A percentile compares a stretch with the other conserved stretches of the same genome.
Evolutionary conservation across 2,797 vertebrate genomes (phyloP).

Genomic region (Mormyrus proboscirostris): DNA sequence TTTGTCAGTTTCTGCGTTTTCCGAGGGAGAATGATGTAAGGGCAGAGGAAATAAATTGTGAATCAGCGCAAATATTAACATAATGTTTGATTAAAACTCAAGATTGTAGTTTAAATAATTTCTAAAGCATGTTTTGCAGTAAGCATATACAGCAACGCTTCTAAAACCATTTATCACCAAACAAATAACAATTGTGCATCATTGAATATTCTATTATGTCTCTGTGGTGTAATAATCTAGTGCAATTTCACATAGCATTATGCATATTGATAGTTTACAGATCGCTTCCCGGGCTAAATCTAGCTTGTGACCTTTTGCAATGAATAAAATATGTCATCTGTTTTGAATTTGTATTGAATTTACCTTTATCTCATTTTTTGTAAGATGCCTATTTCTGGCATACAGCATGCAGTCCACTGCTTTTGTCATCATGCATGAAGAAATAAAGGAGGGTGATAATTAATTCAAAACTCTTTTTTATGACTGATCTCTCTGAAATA

Average conservation of each 20-base stretch:
- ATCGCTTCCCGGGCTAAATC: not conserved
- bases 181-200: not conserved
- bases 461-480: not conserved
- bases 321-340: conserved; percentile 1
- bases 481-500: not conserved
- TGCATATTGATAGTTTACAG: not conserved
- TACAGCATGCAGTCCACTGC: not conserved
- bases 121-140: not conserved
- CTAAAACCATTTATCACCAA: not conserved
- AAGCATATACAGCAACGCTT: not conserved
- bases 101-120: not conserved
- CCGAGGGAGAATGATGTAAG: not conserved
- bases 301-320: conserved; percentile 13
- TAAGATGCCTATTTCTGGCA: not conserved
- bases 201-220: not conserved
- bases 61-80: not conserved
- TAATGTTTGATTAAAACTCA: not conserved
- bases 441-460: not conserved
- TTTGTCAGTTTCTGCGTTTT: not conserved
- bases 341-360: conserved; percentile 5
- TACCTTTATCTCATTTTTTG: not conserved
- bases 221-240: not conserved
- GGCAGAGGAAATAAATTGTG: not conserved
- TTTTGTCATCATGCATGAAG: not conserved
- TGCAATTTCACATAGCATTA: not conserved